A percentile compares a stretch with the other conserved stretches of the same genome.
These are phyloP conservation scores for Acanthis flammea DNA, from an alignment of 2,797 vertebrate species.

Conservation along the genomic window DNA sequence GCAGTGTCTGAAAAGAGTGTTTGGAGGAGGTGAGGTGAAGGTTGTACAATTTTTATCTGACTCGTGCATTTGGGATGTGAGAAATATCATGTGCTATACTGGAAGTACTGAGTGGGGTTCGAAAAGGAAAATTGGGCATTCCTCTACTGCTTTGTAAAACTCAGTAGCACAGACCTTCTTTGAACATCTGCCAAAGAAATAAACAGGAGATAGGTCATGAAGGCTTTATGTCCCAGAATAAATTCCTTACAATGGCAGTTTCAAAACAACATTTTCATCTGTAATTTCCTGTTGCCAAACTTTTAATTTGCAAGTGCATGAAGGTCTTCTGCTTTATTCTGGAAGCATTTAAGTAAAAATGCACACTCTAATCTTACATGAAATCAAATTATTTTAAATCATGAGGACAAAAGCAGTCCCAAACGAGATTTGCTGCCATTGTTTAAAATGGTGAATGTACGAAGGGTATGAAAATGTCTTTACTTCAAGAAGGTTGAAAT, in stretches of 20 bases:
- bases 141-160: neutral
- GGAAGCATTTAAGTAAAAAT: neutral
- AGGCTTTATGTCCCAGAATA: neutral
- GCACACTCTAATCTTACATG: neutral
- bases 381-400: slow-evolving; percentile 10
- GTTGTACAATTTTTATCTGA: neutral
- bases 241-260: neutral
- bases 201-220: neutral
- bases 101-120: neutral
- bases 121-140: neutral
- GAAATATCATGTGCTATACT: neutral
- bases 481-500: neutral
- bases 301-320: neutral
- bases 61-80: neutral
- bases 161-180: neutral
- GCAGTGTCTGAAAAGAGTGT: neutral
- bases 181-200: neutral
- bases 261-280: neutral
- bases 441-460: neutral
- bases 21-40: neutral
- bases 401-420: neutral
- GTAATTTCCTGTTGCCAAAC: neutral
- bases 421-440: neutral
- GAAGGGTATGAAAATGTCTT: neutral
- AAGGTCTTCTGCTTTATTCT: neutral